Percentiles rank a stretch among this genome's conserved stretches.
phyloP scores from a whole-genome alignment of 2,797 vertebrate species.

The Luscinia luscinia region DNA sequence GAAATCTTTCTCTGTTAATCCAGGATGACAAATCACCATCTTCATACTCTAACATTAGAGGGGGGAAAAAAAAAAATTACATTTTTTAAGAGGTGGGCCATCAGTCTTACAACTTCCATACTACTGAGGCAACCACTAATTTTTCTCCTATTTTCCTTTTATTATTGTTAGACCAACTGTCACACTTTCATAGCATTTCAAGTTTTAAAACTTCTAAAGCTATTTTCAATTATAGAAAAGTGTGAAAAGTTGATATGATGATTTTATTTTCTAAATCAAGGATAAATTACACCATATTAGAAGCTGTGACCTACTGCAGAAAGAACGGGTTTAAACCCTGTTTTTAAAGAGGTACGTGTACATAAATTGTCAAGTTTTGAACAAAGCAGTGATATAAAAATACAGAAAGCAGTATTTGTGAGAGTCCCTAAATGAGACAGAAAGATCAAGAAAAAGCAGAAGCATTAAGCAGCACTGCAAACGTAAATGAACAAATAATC shows the following conservation, averaged over 20 bases:
- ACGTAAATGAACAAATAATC: neutral
- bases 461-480: neutral
- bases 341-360: neutral
- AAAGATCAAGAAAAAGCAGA: neutral
- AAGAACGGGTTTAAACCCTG: neutral
- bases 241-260: neutral
- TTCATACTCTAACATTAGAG: constrained; percentile 85
- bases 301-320: neutral
- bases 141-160: neutral
- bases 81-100: neutral
- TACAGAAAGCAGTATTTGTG: neutral
- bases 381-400: neutral
- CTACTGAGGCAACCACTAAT: neutral
- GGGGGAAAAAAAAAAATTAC: neutral
- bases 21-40: constrained; percentile 92
- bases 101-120: neutral
- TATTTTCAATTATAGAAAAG: neutral
- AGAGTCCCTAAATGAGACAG: neutral
- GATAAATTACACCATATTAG: neutral
- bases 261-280: neutral
- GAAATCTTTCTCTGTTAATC: constrained; percentile 96
- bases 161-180: neutral
- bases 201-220: neutral
- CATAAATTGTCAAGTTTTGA: neutral
- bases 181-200: neutral